These are phyloP conservation scores for Drosophila repleta DNA, from an alignment of 1,140 invertebrate genomes.

Conservation along the genomic window DNA sequence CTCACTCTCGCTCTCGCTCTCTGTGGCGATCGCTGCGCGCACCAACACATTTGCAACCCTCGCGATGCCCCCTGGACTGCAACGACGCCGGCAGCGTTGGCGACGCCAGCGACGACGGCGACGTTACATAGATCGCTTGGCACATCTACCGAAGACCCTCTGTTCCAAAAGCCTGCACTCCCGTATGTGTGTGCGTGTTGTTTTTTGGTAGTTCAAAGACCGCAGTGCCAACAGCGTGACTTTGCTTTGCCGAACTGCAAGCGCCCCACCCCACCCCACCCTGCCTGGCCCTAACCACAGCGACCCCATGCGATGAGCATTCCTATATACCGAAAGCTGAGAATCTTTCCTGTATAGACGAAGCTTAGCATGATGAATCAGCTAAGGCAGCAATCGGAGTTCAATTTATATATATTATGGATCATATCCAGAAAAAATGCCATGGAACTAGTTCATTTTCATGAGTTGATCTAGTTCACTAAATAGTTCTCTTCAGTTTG, in stretches of 20 bases:
- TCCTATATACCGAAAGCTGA: no score
- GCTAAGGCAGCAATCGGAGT: no score
- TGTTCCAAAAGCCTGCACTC: slow-evolving; percentile 2
- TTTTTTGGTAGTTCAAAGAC: slow-evolving; percentile 67
- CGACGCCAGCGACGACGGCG: slow-evolving; percentile 4
- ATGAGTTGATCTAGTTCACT: no score
- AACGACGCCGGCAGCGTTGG: slow-evolving; percentile 2
- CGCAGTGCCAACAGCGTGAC: slow-evolving; percentile 36
- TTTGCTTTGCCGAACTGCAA: slow-evolving; percentile 3
- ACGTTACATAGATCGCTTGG: slow-evolving; percentile 65
- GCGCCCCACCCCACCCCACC: not conserved
- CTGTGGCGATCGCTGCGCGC: slow-evolving; percentile 22
- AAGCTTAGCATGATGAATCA: no score
- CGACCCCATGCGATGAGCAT: not conserved
- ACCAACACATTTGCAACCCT: slow-evolving; percentile 30
- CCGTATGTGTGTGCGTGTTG: not conserved
- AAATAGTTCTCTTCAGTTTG: no score
- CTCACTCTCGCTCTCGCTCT: slow-evolving; percentile 6
- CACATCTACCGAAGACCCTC: not conserved
- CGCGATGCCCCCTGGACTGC: slow-evolving; percentile 43
- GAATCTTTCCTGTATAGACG: no score
- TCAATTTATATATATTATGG: no score
- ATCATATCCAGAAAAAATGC: no score
- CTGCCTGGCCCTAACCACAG: not conserved
- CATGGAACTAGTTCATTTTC: no score